Base-by-base conservation (phyloP, 2,888 invertebrate species). In the Agriopis marginaria region DNA sequence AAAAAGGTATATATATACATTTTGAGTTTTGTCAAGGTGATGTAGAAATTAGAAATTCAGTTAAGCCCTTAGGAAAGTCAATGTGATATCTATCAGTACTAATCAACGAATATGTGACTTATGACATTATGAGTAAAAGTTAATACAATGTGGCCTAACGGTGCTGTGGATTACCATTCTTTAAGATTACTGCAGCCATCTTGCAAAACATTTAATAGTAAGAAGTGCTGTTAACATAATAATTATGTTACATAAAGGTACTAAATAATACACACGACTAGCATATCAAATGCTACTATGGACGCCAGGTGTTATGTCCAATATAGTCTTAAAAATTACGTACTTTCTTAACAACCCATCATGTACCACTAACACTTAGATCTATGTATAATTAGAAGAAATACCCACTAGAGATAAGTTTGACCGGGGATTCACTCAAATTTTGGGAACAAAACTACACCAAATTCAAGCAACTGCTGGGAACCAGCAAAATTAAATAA, bases 241-340 rank as follows among this genome's bases (percentile, higher is more conserved):
- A 63, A 32, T 17, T 51, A 45, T 49, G n/a, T 55, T 65, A 60
- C 55, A 64, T 63, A 63, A 71, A 71, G 65, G 70, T 68, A 68
- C 51, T 70, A 65, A 70, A 72, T 70, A 80, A 86, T 86, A 85
- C 82, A 84, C 85, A 85, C 85, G 87, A 91, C 90, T 92, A 92
- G 91, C 89, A 88, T 88, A 81, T 79, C 84, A 86, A 90, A 91
- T 89, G 89, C 87, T 89, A 83, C 76, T 79, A 77, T 76, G 73
- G 76, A 82, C 74, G 66, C 53, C 49, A 56, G 69, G 10, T 65
- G 68, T 65, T 67, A 64, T 53, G 58, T 55, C 58, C 60, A 49
- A 47, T 44, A 77, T 79, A 61, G 73, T 59, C 71, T 64, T 61
- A 63, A 49, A 50, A 63, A 60, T 58, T 54, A 64, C 56, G 42